These are phyloP conservation scores for Criorhina ranunculi DNA, from an alignment of 2,888 invertebrate genomes.

Conservation along the genomic window DNA sequence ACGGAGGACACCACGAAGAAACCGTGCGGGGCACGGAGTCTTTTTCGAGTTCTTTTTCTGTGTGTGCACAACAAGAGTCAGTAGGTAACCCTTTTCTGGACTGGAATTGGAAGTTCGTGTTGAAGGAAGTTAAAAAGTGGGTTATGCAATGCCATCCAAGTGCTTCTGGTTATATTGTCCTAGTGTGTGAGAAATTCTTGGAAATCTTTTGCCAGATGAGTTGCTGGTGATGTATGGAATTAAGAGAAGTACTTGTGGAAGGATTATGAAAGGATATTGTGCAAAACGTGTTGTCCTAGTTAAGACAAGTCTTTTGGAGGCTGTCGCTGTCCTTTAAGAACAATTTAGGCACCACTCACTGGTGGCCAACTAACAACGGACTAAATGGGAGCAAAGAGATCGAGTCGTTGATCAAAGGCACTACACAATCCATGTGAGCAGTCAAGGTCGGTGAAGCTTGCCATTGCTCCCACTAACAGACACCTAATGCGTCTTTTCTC, in stretches of 20 bases:
- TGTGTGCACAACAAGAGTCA: slow-evolving; percentile 3
- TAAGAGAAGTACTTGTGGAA: neutral
- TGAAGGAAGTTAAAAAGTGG: slow-evolving; percentile 69
- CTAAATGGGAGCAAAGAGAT: too few relatives aligned
- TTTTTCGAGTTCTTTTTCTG: slow-evolving; percentile 8
- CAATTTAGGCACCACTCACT: too few relatives aligned
- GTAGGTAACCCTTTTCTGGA: slow-evolving; percentile 13
- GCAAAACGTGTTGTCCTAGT: too few relatives aligned
- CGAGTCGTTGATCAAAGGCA: too few relatives aligned
- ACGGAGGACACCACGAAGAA: slow-evolving; percentile 1
- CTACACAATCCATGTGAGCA: too few relatives aligned
- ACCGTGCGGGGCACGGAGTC: slow-evolving; percentile 1
- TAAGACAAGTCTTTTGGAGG: too few relatives aligned
- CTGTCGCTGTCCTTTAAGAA: too few relatives aligned
- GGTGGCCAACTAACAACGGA: too few relatives aligned
- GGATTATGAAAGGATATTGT: slow-evolving; percentile 12
- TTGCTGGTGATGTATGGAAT: slow-evolving; percentile 47
- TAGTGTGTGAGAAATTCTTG: slow-evolving; percentile 56
- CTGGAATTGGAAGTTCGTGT: slow-evolving; percentile 43
- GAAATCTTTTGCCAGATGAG: slow-evolving; percentile 59
- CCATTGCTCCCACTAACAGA: too few relatives aligned
- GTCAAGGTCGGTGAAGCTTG: too few relatives aligned
- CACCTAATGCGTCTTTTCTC: too few relatives aligned
- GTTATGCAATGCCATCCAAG: slow-evolving; percentile 55
- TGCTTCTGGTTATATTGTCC: slow-evolving; percentile 51